Conservation (phyloP, 2,888 invertebrate species). For the Habroteleia sp. region DNA sequence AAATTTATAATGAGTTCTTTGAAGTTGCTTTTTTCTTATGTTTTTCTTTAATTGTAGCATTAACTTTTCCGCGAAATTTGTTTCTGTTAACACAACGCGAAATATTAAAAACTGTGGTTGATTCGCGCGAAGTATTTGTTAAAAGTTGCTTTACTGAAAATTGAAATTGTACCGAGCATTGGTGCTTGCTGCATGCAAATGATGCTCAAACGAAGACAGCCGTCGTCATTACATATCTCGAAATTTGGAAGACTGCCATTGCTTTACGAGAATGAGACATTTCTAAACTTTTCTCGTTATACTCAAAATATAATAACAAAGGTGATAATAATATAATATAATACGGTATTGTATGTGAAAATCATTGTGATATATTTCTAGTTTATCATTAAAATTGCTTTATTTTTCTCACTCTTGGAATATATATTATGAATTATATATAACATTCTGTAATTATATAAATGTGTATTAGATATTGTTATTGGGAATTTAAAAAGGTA, state of each 20-base stretch:
- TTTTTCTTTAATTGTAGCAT: slow-evolving; percentile 31
- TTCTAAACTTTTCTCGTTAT: slow-evolving; percentile 67
- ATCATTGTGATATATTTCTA: slow-evolving; percentile 21
- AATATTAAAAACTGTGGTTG: slow-evolving; percentile 24
- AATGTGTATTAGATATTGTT: too few relatives aligned
- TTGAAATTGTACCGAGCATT: slow-evolving; percentile 24
- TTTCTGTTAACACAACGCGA: slow-evolving; percentile 14
- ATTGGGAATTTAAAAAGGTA: too few relatives aligned
- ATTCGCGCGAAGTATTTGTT: slow-evolving; percentile 16
- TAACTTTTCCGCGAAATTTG: slow-evolving; percentile 9
- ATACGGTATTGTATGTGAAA: slow-evolving; percentile 25
- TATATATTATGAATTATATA: too few relatives aligned
- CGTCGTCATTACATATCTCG: slow-evolving; percentile 25
- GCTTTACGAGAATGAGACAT: slow-evolving; percentile 35
- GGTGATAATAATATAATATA: slow-evolving; percentile 59
- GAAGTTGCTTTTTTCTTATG: slow-evolving; percentile 12
- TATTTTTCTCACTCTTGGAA: slow-evolving; percentile 11
- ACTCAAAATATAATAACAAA: slow-evolving; percentile 66
- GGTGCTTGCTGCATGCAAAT: slow-evolving; percentile 44
- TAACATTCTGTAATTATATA: too few relatives aligned
- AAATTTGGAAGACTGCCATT: slow-evolving; percentile 53
- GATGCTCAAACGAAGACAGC: slow-evolving; percentile 40
- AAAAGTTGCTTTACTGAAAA: slow-evolving; percentile 25
- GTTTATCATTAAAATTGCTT: slow-evolving; percentile 13
- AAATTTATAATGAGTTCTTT: slow-evolving; percentile 54